These are phyloP conservation scores for Furnarius figulus DNA, from an alignment of 2,113 vertebrate species.

Conservation along the genomic window DNA sequence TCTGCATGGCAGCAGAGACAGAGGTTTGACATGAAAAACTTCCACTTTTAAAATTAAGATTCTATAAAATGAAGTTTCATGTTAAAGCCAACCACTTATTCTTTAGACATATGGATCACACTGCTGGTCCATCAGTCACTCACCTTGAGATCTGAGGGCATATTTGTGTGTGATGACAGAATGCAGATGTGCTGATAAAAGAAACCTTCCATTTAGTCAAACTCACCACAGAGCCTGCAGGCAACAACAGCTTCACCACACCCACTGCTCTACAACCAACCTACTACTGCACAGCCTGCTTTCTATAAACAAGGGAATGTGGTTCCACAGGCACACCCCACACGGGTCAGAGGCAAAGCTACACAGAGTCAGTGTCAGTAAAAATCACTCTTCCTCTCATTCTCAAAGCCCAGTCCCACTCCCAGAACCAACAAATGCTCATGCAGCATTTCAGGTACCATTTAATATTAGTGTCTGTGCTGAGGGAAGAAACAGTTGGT, in stretches of 20 bases:
- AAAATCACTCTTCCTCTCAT: not conserved
- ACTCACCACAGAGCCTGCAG: not conserved
- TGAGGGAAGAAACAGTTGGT: not conserved
- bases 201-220: not conserved
- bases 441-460: not conserved
- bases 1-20: not conserved
- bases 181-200: not conserved
- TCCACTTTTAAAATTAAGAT: not conserved
- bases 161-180: not conserved
- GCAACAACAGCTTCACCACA: not conserved
- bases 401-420: not conserved
- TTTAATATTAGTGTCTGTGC: not conserved
- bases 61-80: not conserved
- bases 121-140: not conserved
- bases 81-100: not conserved
- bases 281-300: not conserved
- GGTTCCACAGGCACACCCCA: not conserved
- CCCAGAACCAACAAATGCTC: not conserved
- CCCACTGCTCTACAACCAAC: not conserved
- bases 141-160: not conserved
- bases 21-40: accelerated
- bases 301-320: not conserved
- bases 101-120: not conserved
- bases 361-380: not conserved
- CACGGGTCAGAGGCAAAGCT: not conserved